Base-by-base conservation (phyloP, 1,140 invertebrate species). In the Geopemphigus sp. region DNA sequence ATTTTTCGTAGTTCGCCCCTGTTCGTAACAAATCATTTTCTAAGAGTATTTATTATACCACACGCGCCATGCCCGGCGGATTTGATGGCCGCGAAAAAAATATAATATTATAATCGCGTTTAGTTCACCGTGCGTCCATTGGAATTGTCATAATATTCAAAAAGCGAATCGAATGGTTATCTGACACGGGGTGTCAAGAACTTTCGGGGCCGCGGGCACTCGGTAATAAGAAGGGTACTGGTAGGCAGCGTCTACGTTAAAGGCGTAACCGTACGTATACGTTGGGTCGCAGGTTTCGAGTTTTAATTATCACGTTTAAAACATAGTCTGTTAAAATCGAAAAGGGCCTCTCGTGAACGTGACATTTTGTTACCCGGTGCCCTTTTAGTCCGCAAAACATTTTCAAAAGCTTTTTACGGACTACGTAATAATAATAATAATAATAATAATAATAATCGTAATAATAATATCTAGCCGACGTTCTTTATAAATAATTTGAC, bases 291-390 rank as follows among this genome's bases (percentile, higher is more conserved):
- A 26, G 26, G 74, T 76, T 57, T 76, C 50, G 12, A 24, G 54
- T 63, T 78, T 78, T 78, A 78, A 78, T 61, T 47, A 78, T 63
- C 22, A 26, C 24, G 26, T 61, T 78, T 63, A 47, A n/a, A 50
- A 78, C 39, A 26, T 32, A 78, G 54, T 45, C 57, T 26, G 56
- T 78, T 61, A 2, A 26, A 63, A 78, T 78, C 8, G 8, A 14
- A 29, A 61, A 54, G 12, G 24, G 17, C 10, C 47, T 54, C 26
- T 54, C 5, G 17, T 5, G 47, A 78, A 78, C 57, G 54, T 78
- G 74, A 61, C 74, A 47, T 78, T 74, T 59, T 74, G 6, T 59
- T 59, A 39, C 50, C 5, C 29, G 32, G 10, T 15, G 26, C 26
- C 29, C 59, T 29, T 54, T 72, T 32, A 32, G 24, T 10, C 59